phyloP scores from a whole-genome alignment of 2,888 invertebrate species.

The Ennomos quercinarius region DNA sequence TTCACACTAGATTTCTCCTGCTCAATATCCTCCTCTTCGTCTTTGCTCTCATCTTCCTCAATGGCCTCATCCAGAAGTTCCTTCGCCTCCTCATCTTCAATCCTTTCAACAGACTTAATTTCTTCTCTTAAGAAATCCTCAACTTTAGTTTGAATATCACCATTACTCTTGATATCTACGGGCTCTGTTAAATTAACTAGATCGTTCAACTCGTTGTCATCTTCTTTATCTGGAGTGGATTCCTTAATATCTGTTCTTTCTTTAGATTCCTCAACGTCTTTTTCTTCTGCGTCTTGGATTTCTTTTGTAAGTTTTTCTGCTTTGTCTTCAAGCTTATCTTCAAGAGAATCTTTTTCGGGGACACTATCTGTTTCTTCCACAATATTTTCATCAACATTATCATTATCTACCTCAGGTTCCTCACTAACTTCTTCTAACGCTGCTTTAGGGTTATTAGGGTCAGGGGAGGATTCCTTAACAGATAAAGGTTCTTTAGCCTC shows the following conservation, averaged over 20 bases:
- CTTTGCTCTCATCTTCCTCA: slow-evolving; percentile 58
- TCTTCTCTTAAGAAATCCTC: slow-evolving; percentile 66
- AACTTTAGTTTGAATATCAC: slow-evolving; percentile 53
- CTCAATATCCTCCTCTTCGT: slow-evolving; percentile 56
- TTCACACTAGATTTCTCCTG: slow-evolving; percentile 72
- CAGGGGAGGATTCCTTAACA: slow-evolving; percentile 42
- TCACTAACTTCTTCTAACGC: slow-evolving; percentile 32
- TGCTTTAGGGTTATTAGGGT: slow-evolving; percentile 28
- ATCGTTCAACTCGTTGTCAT: slow-evolving; percentile 40
- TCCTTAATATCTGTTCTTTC: slow-evolving; percentile 34
- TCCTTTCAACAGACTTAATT: slow-evolving; percentile 47
- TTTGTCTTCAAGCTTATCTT: slow-evolving; percentile 6
- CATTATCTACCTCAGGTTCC: slow-evolving; percentile 24
- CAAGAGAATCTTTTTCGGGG: slow-evolving; percentile 2
- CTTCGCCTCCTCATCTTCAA: slow-evolving; percentile 60
- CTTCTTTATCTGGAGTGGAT: slow-evolving; percentile 19
- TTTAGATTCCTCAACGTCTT: slow-evolving; percentile 33
- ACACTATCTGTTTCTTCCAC: slow-evolving; percentile 26
- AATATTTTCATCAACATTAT: slow-evolving; percentile 2
- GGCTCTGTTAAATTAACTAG: slow-evolving; percentile 51
- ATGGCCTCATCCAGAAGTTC: slow-evolving; percentile 73
- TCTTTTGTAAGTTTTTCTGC: slow-evolving; percentile 25
- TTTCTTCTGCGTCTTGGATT: slow-evolving; percentile 13
- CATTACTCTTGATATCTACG: slow-evolving; percentile 49
- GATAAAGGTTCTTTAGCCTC: slow-evolving; percentile 45